Evolutionary conservation across 2,888 invertebrate genomes (phyloP), one percentile per base, ranked within the genome.

Genomic region (Protonemura montana): DNA sequence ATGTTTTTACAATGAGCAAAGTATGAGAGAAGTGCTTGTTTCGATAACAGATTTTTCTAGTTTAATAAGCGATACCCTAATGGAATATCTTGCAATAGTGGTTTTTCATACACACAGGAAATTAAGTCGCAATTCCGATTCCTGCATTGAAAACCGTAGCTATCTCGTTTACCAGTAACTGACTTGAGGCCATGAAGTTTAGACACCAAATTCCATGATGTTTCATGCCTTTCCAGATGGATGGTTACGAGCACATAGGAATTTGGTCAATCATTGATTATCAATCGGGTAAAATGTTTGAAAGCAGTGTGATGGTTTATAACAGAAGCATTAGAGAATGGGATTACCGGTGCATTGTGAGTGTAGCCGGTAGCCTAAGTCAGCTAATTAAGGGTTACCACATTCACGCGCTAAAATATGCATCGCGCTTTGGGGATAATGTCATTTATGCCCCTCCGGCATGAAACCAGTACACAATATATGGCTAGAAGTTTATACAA

Each of bases 381-480:
- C 0, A 81, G 29, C 81, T 81, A 81, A 81, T 81, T 81, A 30
- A 81, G 81, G 81, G 30, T 81, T 30, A 81, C 81, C 81, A 29
- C 30, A 29, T 81, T 81, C 10, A 29, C 81, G 29, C 30, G 28
- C 26, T 81, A 29, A 81, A 81, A 81, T 81, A 81, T 81, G 81
- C 81, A 81, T n/a, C 30, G n/a, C 30, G 27, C 21, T 35, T 6
- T 27, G 81, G 28, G 81, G 81, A 28, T 81, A 81, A 81, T 81
- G 30, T 29, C 81, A 81, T 81, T 81, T 81, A 81, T 5, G n/a
- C 27, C 30, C 78, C 26, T 28, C 21, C 13, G 59, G 59, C 59
- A 21, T 59, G 59, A 59, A 59, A 59, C 59, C 59, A 59, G 59
- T 21, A 59, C 59, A 59, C 59, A 2, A 59, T n/a, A n/a, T 59